These are phyloP conservation scores for Diplazon laetatorius DNA, from an alignment of 2,888 invertebrate genomes.

Conservation along the genomic window DNA sequence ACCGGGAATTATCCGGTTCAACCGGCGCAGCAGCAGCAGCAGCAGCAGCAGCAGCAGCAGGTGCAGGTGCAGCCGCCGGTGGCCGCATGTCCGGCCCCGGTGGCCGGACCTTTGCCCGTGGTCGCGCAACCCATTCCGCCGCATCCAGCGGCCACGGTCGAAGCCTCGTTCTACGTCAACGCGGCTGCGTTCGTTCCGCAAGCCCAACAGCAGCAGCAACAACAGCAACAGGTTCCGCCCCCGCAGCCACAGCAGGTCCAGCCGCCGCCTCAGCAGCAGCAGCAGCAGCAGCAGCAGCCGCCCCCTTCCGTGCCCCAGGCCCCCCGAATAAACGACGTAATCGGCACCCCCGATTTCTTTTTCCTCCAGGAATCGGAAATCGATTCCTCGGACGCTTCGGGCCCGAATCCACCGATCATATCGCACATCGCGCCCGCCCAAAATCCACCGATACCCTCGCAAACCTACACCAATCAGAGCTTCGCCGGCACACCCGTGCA, in stretches of 20 bases:
- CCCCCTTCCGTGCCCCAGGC: constrained; percentile 80
- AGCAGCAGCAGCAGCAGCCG: constrained; percentile 68
- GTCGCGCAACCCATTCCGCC: constrained; percentile 79
- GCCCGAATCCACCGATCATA: constrained; percentile 75
- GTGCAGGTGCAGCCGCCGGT: constrained; percentile 77
- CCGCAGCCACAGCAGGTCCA: constrained; percentile 70
- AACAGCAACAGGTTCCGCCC: constrained; percentile 50
- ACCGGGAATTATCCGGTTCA: constrained; percentile 77
- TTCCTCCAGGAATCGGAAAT: constrained; percentile 96
- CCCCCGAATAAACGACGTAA: constrained; percentile 89
- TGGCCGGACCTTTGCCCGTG: constrained; percentile 78
- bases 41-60: too few species aligned
- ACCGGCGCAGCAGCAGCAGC: too few species aligned
- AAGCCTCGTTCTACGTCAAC: constrained; percentile 78
- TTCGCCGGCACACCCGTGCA: constrained; percentile 84
- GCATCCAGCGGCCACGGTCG: constrained; percentile 76
- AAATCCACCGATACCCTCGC: constrained; percentile 88
- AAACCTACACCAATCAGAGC: constrained; percentile 94
- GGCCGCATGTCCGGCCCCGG: constrained; percentile 75
- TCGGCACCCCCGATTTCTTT: constrained; percentile 89
- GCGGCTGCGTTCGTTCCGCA: constrained; percentile 84
- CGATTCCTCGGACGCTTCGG: constrained; percentile 88
- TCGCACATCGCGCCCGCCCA: constrained; percentile 83
- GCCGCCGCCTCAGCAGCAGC: constrained; percentile 69
- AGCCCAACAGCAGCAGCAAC: constrained; percentile 82